These are phyloP conservation scores for Cerastis rubricosa DNA, from an alignment of 2,888 invertebrate species.

Conservation along the genomic window DNA sequence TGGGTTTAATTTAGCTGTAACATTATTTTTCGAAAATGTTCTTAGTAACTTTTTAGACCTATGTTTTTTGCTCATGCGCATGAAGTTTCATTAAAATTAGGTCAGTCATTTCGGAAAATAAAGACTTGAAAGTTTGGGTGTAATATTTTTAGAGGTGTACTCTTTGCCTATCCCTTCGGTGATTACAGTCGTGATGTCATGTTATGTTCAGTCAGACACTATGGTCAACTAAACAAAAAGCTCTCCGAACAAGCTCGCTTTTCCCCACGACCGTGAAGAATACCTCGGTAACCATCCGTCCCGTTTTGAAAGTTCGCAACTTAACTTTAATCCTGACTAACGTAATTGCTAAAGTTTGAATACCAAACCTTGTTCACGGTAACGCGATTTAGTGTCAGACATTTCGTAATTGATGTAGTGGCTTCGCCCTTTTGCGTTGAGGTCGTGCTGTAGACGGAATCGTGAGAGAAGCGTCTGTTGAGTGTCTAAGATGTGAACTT, in stretches of 20 bases:
- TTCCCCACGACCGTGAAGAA: constrained; percentile 57
- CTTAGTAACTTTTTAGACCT: too few species aligned
- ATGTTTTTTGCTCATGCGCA: too few species aligned
- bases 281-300: constrained; percentile 80
- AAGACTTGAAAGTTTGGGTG: too few species aligned
- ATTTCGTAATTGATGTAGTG: constrained; percentile 84
- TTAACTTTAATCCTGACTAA: constrained; percentile 88
- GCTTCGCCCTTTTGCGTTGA: constrained; percentile 67
- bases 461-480: neutral
- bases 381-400: constrained; percentile 85
- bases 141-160: too few species aligned
- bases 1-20: too few species aligned
- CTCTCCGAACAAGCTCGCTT: constrained; percentile 32
- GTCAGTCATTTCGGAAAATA: too few species aligned
- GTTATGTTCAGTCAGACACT: too few species aligned
- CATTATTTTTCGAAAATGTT: too few species aligned
- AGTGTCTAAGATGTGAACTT: neutral
- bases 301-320: constrained; percentile 86
- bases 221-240: constrained; percentile 16
- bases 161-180: too few species aligned
- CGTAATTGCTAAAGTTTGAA: constrained; percentile 89
- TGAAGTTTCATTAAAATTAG: too few species aligned
- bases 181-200: too few species aligned
- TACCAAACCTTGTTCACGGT: constrained; percentile 87
- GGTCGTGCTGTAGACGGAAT: constrained; percentile 20